Percentiles rank a stretch among this genome's conserved stretches.
These are phyloP conservation scores for Smutsia temminckii DNA, from an alignment of 2,797 vertebrate genomes.

Conservation along the genomic window DNA sequence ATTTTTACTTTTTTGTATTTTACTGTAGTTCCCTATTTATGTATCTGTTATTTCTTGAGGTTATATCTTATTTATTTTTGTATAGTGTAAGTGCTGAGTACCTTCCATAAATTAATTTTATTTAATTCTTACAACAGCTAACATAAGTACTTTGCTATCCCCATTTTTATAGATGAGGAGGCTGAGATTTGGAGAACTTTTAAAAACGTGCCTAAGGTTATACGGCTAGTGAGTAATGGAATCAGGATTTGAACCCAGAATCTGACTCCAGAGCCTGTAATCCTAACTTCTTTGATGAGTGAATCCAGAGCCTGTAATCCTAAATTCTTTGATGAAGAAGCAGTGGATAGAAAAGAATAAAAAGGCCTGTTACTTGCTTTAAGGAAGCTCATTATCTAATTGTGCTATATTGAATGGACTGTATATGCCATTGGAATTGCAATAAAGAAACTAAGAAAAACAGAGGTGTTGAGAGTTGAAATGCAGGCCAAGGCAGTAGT, in stretches of 20 bases:
- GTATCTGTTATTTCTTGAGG: slow-evolving; percentile 12
- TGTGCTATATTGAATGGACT: neutral
- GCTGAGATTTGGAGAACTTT: slow-evolving; percentile 23
- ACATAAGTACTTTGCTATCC: neutral
- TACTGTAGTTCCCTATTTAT: neutral
- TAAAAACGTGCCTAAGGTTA: slow-evolving; percentile 28
- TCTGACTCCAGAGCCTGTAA: slow-evolving; percentile 7
- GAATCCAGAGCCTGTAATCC: neutral
- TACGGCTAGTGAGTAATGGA: neutral
- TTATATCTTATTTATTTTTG: neutral
- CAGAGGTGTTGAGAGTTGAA: neutral
- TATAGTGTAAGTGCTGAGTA: neutral
- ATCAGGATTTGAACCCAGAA: neutral
- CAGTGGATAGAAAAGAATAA: neutral
- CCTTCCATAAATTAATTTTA: slow-evolving; percentile 26
- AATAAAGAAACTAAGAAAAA: slow-evolving; percentile 42
- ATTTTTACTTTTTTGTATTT: slow-evolving; percentile 20
- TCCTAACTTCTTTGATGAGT: slow-evolving; percentile 24
- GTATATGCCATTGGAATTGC: neutral
- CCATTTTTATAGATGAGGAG: slow-evolving; percentile 15
- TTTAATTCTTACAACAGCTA: neutral
- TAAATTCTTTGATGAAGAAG: slow-evolving; percentile 27
- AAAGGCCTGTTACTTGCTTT: slow-evolving; percentile 34
- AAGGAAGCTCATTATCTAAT: slow-evolving; percentile 37
- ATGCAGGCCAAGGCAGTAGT: neutral